A percentile compares a stretch with the other conserved stretches of the same genome.
Evolutionary conservation across 2,797 vertebrate genomes (phyloP).

Genomic region (Enteromius mattozi): DNA sequence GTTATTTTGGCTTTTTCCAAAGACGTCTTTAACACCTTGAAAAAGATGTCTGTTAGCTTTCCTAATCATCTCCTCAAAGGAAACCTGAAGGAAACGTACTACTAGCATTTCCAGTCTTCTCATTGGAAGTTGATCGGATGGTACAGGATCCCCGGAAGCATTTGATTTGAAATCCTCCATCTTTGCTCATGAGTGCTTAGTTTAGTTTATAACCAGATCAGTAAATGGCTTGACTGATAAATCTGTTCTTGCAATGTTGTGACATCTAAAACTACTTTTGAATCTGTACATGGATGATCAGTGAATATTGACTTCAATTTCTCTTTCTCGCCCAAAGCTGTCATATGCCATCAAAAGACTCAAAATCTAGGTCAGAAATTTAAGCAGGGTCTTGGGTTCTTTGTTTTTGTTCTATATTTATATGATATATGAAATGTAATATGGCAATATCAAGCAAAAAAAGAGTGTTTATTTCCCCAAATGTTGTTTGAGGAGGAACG

Average conservation of each 20-base stretch:
- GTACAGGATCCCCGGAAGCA: background rate
- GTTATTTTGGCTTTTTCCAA: background rate
- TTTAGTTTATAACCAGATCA: background rate
- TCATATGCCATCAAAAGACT: background rate
- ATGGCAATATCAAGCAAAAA: background rate
- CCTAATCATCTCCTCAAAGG: background rate
- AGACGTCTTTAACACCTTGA: background rate
- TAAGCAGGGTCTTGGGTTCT: background rate
- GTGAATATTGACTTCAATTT: background rate
- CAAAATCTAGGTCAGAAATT: background rate
- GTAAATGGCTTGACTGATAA: background rate
- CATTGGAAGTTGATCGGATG: background rate
- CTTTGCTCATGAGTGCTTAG: background rate
- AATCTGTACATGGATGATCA: background rate
- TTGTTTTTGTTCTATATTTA: background rate
- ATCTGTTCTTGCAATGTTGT: background rate
- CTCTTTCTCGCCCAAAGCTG: background rate
- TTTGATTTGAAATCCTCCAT: background rate
- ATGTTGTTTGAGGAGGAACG: background rate
- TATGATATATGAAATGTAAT: background rate
- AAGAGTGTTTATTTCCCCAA: background rate
- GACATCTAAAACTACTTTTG: background rate
- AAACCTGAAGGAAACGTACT: background rate
- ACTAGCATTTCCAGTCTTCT: background rate
- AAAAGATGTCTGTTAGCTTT: constrained; percentile 17